Evolutionary conservation across 2,888 invertebrate genomes (phyloP), one percentile per base, ranked within the genome.

Genomic region (Trypoxylon attenuatum): DNA sequence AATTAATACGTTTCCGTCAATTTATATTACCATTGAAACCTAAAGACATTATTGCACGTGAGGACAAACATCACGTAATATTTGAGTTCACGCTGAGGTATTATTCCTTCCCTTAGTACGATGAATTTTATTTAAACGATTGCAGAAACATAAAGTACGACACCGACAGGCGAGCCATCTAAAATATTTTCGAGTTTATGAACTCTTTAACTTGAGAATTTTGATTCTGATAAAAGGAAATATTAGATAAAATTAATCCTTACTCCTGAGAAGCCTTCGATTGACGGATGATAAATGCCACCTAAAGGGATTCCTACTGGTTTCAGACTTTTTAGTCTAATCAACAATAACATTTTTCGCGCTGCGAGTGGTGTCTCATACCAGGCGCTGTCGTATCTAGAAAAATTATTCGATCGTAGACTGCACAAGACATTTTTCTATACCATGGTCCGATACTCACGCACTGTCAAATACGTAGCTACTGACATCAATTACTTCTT

Each of bases 131-230:
- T 38, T 60, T 55, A 6, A 23, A 19, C 23, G 57, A 62, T 8
- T 41, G 42, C 16, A 62, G 57, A 15, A 57, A 27, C 57, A 52
- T 62, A 23, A 52, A 62, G 8, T 62, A 62, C 22, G 62, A 62
- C 22, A 57, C 2, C 10, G 52, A 52, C 51, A 6, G 41, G 49
- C 42, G 57, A 6, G 33, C 25, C 25, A 58, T 15, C 52, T 62
- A 6, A 47, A 62, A 62, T 50, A 13, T 6, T 25, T 29, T 13
- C 1, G 21, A 23, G 6, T 50, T 19, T 16, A 49, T 49, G 1
- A 50, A 18, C 1, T 49, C 4, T n/a, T 13, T 21, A n/a, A 8
- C 13, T 33, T 6, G n/a, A n/a, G n/a, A n/a, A n/a, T n/a, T n/a
- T n/a, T n/a, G n/a, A 33, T n/a, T n/a, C n/a, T n/a, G n/a, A n/a